Conservation (phyloP, 2,888 invertebrate species). For the Pocota personata region DNA sequence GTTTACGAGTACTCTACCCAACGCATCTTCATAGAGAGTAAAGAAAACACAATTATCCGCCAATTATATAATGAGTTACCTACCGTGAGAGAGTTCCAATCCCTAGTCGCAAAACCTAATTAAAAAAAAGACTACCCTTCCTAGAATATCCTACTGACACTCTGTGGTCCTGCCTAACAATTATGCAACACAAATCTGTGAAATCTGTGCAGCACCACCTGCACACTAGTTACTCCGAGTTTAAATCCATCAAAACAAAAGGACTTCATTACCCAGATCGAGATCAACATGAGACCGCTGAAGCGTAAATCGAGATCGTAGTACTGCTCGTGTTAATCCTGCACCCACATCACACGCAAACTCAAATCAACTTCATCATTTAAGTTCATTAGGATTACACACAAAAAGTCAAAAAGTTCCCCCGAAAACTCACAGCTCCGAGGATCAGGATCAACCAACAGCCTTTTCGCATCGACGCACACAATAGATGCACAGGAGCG, state of each 20-base stretch:
- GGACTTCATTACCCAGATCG: conserved; percentile 55
- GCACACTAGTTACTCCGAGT: conserved; percentile 16
- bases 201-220: conserved; percentile 49
- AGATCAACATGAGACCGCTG: conserved; percentile 37
- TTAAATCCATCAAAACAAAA: conserved; percentile 50
- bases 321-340: conserved; percentile 56
- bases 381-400: conserved; percentile 82
- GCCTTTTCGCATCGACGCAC: conserved; percentile 1
- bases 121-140: conserved; percentile 10
- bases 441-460: conserved; percentile 24
- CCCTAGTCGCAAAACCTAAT: neutral
- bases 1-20: neutral
- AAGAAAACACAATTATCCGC: conserved; percentile 20
- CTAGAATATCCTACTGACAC: neutral
- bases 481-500: conserved; percentile 59
- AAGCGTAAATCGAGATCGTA: conserved; percentile 56
- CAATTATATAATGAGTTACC: conserved; percentile 58
- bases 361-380: conserved; percentile 77
- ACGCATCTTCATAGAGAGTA: neutral
- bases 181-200: conserved; percentile 54
- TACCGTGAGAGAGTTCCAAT: conserved; percentile 31
- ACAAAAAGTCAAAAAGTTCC: conserved; percentile 79
- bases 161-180: conserved; percentile 39
- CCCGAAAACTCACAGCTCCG: conserved; percentile 74
- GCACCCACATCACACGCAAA: conserved; percentile 70